A percentile compares a stretch with the other conserved stretches of the same genome.
These are phyloP conservation scores for Phorcus lineatus DNA, from an alignment of 2,888 invertebrate species.

Conservation along the genomic window DNA sequence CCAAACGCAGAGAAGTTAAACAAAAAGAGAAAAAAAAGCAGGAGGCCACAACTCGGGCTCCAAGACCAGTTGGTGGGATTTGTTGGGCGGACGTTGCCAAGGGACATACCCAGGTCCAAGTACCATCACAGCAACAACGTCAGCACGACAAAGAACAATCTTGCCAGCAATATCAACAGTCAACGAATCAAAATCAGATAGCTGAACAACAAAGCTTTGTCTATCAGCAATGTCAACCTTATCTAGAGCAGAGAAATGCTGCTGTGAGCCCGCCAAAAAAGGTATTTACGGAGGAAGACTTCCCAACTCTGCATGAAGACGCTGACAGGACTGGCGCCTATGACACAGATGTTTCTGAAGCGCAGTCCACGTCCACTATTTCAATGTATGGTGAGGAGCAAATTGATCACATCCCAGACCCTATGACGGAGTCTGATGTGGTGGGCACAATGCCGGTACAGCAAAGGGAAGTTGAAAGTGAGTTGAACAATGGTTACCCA, in stretches of 20 bases:
- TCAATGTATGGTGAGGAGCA: neutral
- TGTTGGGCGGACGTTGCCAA: slow-evolving; percentile 46
- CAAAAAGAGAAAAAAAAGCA: neutral
- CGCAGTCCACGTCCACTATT: neutral
- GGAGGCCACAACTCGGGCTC: neutral
- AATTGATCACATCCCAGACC: neutral
- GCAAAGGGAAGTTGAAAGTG: neutral
- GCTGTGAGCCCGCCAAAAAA: no score
- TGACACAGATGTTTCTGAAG: neutral
- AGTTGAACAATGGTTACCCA: neutral
- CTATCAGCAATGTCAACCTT: neutral
- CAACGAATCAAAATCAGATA: neutral
- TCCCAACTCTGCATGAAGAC: neutral
- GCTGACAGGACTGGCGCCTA: neutral
- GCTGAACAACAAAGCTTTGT: neutral
- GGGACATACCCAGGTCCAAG: slow-evolving; percentile 20
- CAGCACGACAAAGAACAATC: neutral
- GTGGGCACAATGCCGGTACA: neutral
- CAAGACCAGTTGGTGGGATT: slow-evolving; percentile 5
- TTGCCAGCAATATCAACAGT: neutral
- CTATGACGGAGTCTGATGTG: neutral
- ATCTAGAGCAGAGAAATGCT: neutral
- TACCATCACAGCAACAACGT: neutral
- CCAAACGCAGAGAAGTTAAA: neutral
- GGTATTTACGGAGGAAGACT: neutral